Base-by-base conservation (phyloP, 2,113 vertebrate species). In the Girardinichthys multiradiatus region DNA sequence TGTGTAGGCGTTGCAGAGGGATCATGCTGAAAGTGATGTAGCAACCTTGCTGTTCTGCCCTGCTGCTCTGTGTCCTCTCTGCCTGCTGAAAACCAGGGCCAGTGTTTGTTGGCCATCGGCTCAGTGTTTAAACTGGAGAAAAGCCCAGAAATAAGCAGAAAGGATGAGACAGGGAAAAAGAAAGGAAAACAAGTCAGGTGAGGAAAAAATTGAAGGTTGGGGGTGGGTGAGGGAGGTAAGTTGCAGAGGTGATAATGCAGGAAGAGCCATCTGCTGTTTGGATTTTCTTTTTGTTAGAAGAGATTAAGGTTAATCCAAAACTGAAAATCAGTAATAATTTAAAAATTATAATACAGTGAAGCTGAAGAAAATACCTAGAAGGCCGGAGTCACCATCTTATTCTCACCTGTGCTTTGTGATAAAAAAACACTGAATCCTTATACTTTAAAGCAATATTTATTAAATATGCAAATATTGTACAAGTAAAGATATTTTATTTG, bases 51-150 rank as follows among this genome's bases (percentile, higher is more conserved):
- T 86, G 88, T 84, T 87, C 83, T 82, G 82, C 72, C 87, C 86
- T 54, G 76, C 85, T 86, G 87, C 81, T 86, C 80, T 30, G 76
- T 81, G 77, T 87, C 80, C 83, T 85, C 77, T 64, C 76, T 27
- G 80, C 69, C 80, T 81, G 85, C 80, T 68, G 77, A 83, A 81
- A 74, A 90, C 70, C 5, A 1, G n/a, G 51, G 87, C 86, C 92
- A 90, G 70, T 82, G 77, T 90, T 92, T 90, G 86, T 85, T 88
- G 86, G 85, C 87, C 77, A 73, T 89, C 74, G 72, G 85, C 80
- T 83, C 76, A 78, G 85, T 72, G 57, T 81, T 78, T 84, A 75
- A 79, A 85, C 86, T 93, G 92, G 92, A 91, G 33, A 51, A 37
- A 71, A 83, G 91, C 92, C 92, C 86, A 90, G 87, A 83, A 48